phyloP scores from a whole-genome alignment of 2,888 invertebrate species.

The Cephus pulcher region DNA sequence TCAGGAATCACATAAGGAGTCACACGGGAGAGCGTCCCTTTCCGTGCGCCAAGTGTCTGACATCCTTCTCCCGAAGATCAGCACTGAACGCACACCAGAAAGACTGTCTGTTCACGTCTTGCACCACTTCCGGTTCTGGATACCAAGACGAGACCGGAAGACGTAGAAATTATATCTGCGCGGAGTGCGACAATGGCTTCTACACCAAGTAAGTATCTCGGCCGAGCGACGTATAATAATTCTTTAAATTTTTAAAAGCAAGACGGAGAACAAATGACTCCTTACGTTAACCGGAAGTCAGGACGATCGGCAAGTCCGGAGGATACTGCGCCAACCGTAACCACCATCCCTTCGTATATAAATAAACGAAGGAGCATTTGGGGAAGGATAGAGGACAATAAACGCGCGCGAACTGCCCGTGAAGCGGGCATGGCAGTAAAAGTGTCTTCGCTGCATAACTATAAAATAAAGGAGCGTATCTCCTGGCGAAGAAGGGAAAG shows the following conservation, averaged over 20 bases:
- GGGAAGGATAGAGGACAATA: slow-evolving; percentile 49
- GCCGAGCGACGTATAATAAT: not conserved
- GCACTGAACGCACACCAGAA: slow-evolving; percentile 74
- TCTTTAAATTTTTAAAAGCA: not conserved
- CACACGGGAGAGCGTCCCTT: slow-evolving; percentile 83
- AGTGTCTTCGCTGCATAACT: slow-evolving; percentile 60
- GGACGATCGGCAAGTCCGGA: not conserved
- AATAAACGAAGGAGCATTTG: slow-evolving; percentile 46
- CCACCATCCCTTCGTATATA: slow-evolving; percentile 26
- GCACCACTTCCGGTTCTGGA: not conserved
- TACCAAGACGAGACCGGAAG: slow-evolving; percentile 19
- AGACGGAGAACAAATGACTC: not conserved
- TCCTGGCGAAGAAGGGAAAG: slow-evolving; percentile 1
- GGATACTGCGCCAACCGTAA: not conserved
- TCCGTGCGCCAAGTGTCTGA: slow-evolving; percentile 73
- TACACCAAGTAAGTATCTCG: slow-evolving; percentile 62
- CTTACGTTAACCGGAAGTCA: not conserved
- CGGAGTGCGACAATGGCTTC: slow-evolving; percentile 61
- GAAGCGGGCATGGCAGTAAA: slow-evolving; percentile 51
- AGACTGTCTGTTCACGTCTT: slow-evolving; percentile 65
- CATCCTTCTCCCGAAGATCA: slow-evolving; percentile 76
- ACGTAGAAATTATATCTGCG: slow-evolving; percentile 54
- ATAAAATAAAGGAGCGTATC: slow-evolving; percentile 55
- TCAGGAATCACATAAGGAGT: slow-evolving; percentile 77
- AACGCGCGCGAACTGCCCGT: slow-evolving; percentile 48